These are phyloP conservation scores for Syrrhaptes paradoxus DNA, from an alignment of 2,113 vertebrate species.

Conservation along the genomic window DNA sequence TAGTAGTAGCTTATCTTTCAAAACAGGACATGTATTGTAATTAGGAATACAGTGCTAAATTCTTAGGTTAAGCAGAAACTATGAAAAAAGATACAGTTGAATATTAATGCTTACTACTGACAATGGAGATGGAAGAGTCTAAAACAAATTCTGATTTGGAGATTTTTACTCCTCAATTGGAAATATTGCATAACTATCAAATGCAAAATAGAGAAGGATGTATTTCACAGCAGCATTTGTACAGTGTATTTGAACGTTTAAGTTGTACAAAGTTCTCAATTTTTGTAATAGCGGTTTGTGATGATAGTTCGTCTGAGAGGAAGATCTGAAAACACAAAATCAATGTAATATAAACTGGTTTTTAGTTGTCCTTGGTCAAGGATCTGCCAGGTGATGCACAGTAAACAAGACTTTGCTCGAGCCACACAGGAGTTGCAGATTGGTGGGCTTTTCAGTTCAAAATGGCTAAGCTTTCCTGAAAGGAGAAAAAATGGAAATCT, in stretches of 20 bases:
- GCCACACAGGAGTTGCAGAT: background rate
- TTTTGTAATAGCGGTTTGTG: background rate
- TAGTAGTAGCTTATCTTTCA: background rate
- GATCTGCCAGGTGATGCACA: background rate
- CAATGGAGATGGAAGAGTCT: background rate
- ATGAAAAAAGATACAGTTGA: background rate
- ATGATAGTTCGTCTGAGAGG: background rate
- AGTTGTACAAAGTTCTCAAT: background rate
- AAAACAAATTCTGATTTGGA: background rate
- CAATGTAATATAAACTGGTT: background rate
- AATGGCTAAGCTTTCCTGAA: background rate
- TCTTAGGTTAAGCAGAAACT: background rate
- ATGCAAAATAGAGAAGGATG: background rate
- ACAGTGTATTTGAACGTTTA: background rate
- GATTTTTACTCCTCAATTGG: background rate
- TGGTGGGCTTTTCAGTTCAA: conserved; percentile 29
- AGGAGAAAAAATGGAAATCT: background rate
- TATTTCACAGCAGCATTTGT: background rate
- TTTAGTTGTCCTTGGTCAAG: background rate
- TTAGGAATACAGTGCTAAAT: background rate
- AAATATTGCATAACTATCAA: background rate
- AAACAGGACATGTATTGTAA: background rate
- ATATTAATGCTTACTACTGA: background rate
- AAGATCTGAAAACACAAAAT: background rate
- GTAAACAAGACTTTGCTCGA: background rate